Evolutionary conservation across 1,140 invertebrate species (phyloP).

Genomic region (Bombus haemorrhoidalis): DNA sequence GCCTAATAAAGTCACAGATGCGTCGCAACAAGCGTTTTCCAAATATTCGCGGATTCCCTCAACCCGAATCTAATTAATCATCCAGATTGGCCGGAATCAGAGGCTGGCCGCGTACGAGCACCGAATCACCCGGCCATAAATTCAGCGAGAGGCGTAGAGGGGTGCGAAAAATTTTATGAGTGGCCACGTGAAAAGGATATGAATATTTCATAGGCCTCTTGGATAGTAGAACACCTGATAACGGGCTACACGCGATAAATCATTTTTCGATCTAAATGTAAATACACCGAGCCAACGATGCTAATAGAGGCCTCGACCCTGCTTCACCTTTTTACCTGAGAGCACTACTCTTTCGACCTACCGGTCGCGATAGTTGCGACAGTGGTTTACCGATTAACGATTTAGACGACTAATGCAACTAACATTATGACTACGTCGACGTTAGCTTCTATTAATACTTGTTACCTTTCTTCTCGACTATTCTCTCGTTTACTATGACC

Average conservation of each 20-base stretch:
- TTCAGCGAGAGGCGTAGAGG: neutral
- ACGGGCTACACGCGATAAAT: conserved; percentile 40
- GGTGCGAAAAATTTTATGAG: conserved; percentile 40
- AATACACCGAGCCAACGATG: conserved; percentile 24
- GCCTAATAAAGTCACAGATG: neutral
- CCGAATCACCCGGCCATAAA: conserved; percentile 18
- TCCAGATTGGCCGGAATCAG: conserved; percentile 11
- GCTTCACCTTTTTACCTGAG: neutral
- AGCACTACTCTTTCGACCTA: neutral
- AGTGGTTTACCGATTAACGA: no score
- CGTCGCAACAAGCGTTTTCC: neutral
- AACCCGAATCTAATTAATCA: conserved; percentile 38
- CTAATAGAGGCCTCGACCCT: conserved; percentile 1
- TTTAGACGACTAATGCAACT: no score
- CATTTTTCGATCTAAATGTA: conserved; percentile 56
- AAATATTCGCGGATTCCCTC: conserved; percentile 13
- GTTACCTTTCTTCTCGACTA: no score
- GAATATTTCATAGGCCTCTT: conserved; percentile 48
- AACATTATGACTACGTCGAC: no score
- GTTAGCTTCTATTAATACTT: neutral
- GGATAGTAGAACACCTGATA: conserved; percentile 42
- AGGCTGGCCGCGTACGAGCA: neutral
- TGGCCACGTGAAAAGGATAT: conserved; percentile 47
- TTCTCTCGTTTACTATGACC: no score
- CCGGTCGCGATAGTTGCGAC: neutral